Evolutionary conservation across 2,888 invertebrate genomes (phyloP).

Genomic region (Megastigmus dorsalis): DNA sequence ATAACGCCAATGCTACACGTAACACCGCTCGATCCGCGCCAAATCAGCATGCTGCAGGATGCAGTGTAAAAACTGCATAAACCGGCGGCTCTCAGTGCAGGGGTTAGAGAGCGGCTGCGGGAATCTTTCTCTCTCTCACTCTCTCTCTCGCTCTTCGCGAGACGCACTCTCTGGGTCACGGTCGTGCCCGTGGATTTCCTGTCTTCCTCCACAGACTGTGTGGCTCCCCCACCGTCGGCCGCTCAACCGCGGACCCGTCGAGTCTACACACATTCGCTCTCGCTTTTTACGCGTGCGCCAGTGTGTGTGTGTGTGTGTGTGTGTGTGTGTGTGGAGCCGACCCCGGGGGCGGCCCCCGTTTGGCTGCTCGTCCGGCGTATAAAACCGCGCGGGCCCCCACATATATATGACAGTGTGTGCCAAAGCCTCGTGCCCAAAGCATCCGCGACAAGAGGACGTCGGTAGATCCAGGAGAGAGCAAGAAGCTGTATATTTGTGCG

Average conservation of each 20-base stretch:
- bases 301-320: no score
- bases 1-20: no score
- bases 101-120: no score
- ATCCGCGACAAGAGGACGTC: no score
- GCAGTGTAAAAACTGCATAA: no score
- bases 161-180: conserved; percentile 25
- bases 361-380: conserved; percentile 61
- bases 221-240: conserved; percentile 44
- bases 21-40: no score
- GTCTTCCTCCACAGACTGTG: neutral
- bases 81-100: no score
- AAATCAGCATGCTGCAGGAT: no score
- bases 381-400: conserved; percentile 64
- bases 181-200: conserved; percentile 14
- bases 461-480: no score
- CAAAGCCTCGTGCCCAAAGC: conserved; percentile 53
- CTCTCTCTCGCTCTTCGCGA: neutral
- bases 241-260: conserved; percentile 49
- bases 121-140: no score
- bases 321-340: no score
- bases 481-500: neutral
- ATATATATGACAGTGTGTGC: conserved; percentile 71
- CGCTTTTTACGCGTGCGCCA: conserved; percentile 63
- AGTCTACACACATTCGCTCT: conserved; percentile 56
- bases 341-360: conserved; percentile 10